Conservation (phyloP, 2,113 vertebrate species). For the Oreochromis tanganicae region DNA sequence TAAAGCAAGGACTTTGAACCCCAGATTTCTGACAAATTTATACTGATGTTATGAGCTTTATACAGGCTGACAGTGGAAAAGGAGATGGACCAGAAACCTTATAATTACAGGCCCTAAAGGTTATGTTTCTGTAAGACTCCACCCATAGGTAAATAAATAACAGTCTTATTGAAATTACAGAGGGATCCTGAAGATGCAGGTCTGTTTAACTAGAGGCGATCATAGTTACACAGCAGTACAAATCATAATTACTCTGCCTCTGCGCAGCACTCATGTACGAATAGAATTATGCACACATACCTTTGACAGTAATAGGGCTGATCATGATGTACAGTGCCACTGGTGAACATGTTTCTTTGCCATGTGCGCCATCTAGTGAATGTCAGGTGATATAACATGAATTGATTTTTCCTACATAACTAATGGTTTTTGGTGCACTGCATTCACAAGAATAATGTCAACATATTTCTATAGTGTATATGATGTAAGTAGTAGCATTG, state of each 20-base stretch:
- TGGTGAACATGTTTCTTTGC: conserved; percentile 20
- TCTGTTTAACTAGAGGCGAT: not conserved
- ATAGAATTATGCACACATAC: not conserved
- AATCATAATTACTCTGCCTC: not conserved
- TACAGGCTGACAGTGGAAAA: not conserved
- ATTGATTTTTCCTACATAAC: not conserved
- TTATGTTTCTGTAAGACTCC: not conserved
- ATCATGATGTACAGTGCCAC: not conserved
- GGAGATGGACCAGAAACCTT: not conserved
- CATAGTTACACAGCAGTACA: not conserved
- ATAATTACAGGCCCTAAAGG: not conserved
- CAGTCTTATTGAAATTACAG: not conserved
- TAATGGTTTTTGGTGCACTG: not conserved
- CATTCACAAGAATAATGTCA: not conserved
- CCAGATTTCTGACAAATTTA: not conserved
- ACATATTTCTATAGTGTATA: not conserved
- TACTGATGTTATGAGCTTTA: not conserved
- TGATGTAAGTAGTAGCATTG: not conserved
- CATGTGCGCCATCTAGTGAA: conserved; percentile 58
- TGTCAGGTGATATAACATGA: not conserved
- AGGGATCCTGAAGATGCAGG: not conserved
- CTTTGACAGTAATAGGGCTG: not conserved
- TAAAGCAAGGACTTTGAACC: not conserved
- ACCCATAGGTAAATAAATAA: not conserved
- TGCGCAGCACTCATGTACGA: not conserved